A percentile compares a stretch with the other conserved stretches of the same genome.
These are phyloP conservation scores for Galbula dea DNA, from an alignment of 2,113 vertebrate species.

Conservation along the genomic window DNA sequence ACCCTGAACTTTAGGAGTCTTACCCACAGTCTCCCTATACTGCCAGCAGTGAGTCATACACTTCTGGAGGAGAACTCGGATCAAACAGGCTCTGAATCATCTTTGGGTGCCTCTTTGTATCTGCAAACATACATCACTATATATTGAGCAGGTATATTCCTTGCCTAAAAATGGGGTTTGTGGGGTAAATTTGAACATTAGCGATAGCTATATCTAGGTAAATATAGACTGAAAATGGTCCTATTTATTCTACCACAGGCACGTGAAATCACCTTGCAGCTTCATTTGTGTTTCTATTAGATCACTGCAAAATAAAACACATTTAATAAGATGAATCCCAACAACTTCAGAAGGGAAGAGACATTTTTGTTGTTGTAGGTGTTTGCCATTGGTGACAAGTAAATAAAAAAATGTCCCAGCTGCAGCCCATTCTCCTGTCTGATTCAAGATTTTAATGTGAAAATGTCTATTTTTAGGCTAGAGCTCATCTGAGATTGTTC, in stretches of 20 bases:
- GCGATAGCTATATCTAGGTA: neutral
- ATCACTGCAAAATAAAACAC: neutral
- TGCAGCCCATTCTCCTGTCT: constrained; percentile 3
- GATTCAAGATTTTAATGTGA: constrained; percentile 70
- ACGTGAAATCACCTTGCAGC: neutral
- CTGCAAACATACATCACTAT: neutral
- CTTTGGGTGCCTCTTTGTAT: neutral
- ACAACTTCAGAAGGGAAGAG: neutral
- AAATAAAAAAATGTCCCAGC: constrained; percentile 61
- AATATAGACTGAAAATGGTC: constrained; percentile 30
- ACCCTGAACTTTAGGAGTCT: neutral
- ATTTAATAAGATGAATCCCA: constrained; percentile 7
- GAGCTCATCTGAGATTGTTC: constrained; percentile 58
- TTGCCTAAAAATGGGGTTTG: neutral
- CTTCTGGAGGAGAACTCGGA: neutral
- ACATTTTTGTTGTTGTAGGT: constrained; percentile 6
- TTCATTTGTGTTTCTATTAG: constrained; percentile 21
- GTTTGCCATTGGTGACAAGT: constrained; percentile 48
- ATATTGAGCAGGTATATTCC: neutral
- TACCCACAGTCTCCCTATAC: neutral
- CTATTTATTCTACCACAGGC: neutral
- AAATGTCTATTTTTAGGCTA: constrained; percentile 76
- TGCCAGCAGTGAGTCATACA: neutral
- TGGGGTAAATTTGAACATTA: neutral
- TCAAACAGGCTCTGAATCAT: neutral